A percentile compares a stretch with the other conserved stretches of the same genome.
Evolutionary conservation across 2,797 vertebrate genomes (phyloP).

Genomic region (Sciurus carolinensis): DNA sequence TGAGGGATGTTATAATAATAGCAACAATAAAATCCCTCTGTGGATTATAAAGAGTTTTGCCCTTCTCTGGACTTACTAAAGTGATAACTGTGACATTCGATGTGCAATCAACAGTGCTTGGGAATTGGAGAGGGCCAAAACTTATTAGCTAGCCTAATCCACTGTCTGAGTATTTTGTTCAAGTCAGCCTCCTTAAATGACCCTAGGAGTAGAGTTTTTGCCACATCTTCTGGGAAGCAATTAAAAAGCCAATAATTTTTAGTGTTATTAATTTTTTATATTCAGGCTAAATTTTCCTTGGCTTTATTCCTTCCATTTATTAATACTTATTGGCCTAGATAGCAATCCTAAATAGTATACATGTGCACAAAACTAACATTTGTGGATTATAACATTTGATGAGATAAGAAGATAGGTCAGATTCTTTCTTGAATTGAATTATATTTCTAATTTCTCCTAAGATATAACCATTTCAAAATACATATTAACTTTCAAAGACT

Average conservation of each 20-base stretch:
- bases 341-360: constrained; percentile 59
- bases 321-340: constrained; percentile 75
- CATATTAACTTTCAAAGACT: not conserved
- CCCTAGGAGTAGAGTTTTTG: constrained; percentile 79
- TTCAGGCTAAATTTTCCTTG: constrained; percentile 80
- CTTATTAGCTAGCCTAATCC: constrained; percentile 61
- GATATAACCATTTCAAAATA: constrained; percentile 36
- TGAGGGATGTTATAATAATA: constrained; percentile 67
- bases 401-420: constrained; percentile 18
- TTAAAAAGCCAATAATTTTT: constrained; percentile 85
- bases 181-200: constrained; percentile 83
- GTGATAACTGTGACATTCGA: constrained; percentile 29
- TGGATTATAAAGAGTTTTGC: constrained; percentile 40
- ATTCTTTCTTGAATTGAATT: not conserved
- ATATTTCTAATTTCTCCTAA: constrained; percentile 18
- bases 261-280: constrained; percentile 86
- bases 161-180: constrained; percentile 44
- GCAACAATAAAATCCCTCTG: constrained; percentile 57
- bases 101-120: constrained; percentile 32
- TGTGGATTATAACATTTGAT: constrained; percentile 52
- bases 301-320: constrained; percentile 82
- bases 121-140: constrained; percentile 25
- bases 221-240: constrained; percentile 87
- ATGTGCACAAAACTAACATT: constrained; percentile 69
- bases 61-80: constrained; percentile 55